These are phyloP conservation scores for Carassius gibelio DNA, from an alignment of 2,113 vertebrate genomes.

Conservation along the genomic window DNA sequence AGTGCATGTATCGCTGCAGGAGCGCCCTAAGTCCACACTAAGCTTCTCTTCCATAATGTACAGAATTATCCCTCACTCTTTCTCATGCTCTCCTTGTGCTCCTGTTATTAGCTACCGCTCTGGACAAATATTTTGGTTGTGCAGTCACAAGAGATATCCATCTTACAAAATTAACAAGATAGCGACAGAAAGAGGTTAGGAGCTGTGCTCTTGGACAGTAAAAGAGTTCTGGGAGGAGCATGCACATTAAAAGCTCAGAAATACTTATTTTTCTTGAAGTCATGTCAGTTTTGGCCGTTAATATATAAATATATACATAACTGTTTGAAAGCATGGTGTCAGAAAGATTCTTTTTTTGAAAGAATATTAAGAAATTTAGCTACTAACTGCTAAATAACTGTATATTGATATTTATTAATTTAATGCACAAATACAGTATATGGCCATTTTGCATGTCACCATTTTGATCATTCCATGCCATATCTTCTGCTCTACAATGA, in stretches of 20 bases:
- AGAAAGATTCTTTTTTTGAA: too few species aligned
- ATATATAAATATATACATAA: neutral
- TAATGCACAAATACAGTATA: too few species aligned
- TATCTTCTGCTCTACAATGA: too few species aligned
- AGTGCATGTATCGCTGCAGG: slow-evolving; percentile 55
- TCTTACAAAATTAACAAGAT: slow-evolving; percentile 15
- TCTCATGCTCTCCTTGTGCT: neutral
- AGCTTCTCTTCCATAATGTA: slow-evolving; percentile 35
- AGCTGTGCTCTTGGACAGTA: slow-evolving; percentile 10
- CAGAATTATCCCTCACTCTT: slow-evolving; percentile 19
- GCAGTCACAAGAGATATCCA: slow-evolving; percentile 30
- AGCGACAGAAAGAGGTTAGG: slow-evolving; percentile 21
- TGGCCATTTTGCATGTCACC: too few species aligned
- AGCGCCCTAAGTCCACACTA: slow-evolving; percentile 38
- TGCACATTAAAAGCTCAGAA: neutral
- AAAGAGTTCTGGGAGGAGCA: neutral
- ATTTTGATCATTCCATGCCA: too few species aligned
- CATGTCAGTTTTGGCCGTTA: neutral
- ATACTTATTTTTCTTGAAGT: neutral
- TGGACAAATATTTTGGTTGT: slow-evolving; percentile 28
- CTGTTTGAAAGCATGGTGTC: too few species aligned
- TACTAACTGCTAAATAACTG: too few species aligned
- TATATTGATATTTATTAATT: too few species aligned
- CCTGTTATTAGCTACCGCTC: neutral
- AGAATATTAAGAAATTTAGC: too few species aligned